These are phyloP conservation scores for Murina feae DNA, from an alignment of 2,113 vertebrate genomes.

Conservation along the genomic window DNA sequence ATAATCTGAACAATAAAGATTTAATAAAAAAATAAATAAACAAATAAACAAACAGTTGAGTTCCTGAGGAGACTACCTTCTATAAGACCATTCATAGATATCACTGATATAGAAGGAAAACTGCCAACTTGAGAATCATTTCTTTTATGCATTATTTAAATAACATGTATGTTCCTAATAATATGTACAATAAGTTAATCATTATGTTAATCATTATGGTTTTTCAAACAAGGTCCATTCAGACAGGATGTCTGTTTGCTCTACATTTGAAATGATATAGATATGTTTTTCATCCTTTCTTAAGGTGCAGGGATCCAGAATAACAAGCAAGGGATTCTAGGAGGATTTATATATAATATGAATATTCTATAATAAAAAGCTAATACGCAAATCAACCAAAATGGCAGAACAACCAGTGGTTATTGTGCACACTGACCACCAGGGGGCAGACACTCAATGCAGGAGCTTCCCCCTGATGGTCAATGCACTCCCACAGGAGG, in stretches of 20 bases:
- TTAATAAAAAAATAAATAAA: too few species aligned
- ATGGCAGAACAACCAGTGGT: too few species aligned
- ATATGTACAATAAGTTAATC: background rate
- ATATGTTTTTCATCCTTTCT: background rate
- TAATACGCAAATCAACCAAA: too few species aligned
- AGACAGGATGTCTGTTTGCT: background rate
- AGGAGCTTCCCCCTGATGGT: too few species aligned
- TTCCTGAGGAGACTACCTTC: background rate
- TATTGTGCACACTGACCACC: too few species aligned
- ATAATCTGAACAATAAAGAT: too few species aligned
- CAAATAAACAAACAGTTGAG: background rate
- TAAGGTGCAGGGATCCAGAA: background rate
- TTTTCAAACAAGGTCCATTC: background rate
- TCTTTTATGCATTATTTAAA: background rate
- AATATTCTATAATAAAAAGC: too few species aligned
- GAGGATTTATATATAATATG: background rate
- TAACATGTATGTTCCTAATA: background rate
- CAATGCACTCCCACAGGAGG: too few species aligned
- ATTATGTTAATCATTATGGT: background rate
- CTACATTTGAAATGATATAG: background rate
- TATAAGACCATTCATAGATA: background rate
- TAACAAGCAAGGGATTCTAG: background rate
- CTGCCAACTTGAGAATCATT: background rate
- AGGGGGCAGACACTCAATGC: too few species aligned
- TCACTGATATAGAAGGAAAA: background rate